Percentiles rank a stretch among this genome's conserved stretches.
Conservation (phyloP, 2,797 vertebrate genomes). For the Rhyacichthys aspro region DNA sequence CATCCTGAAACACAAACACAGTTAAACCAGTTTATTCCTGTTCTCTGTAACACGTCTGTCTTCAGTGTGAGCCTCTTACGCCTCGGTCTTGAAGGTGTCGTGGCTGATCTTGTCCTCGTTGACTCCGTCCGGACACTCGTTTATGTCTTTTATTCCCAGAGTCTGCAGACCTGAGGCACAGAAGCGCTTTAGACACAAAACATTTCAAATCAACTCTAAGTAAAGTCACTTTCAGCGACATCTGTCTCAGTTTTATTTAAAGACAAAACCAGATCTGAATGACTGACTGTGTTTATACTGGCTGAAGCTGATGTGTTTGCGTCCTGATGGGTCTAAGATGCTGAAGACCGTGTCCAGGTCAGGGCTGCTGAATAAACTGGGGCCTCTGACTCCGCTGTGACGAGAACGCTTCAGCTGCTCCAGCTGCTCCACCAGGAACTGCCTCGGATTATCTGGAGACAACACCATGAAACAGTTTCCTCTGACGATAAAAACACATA, state of each 20-base stretch:
- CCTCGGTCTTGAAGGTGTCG: constrained; percentile 76
- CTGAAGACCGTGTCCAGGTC: constrained; percentile 70
- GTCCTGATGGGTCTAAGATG: constrained; percentile 71
- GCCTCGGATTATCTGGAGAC: constrained; percentile 67
- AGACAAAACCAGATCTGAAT: neutral
- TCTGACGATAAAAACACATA: neutral
- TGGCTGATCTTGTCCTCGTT: constrained; percentile 74
- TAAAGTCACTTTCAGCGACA: neutral
- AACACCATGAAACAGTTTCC: neutral
- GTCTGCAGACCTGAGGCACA: constrained; percentile 68
- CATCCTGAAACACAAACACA: constrained; percentile 59
- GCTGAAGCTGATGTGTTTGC: constrained; percentile 63
- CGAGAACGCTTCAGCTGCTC: constrained; percentile 60
- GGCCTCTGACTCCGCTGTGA: constrained; percentile 24
- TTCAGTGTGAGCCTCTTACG: constrained; percentile 62
- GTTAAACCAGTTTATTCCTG: neutral
- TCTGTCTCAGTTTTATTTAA: neutral
- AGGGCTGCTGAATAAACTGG: constrained; percentile 64
- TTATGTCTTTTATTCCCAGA: constrained; percentile 73
- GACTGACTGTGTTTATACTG: constrained; percentile 76
- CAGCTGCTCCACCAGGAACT: constrained; percentile 76
- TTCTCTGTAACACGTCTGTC: too few relatives aligned
- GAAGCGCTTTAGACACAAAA: neutral
- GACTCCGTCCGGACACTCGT: constrained; percentile 71
- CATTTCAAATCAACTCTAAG: neutral